Base-by-base conservation (phyloP, 2,888 invertebrate genomes). In the Drosophila lacicola region DNA sequence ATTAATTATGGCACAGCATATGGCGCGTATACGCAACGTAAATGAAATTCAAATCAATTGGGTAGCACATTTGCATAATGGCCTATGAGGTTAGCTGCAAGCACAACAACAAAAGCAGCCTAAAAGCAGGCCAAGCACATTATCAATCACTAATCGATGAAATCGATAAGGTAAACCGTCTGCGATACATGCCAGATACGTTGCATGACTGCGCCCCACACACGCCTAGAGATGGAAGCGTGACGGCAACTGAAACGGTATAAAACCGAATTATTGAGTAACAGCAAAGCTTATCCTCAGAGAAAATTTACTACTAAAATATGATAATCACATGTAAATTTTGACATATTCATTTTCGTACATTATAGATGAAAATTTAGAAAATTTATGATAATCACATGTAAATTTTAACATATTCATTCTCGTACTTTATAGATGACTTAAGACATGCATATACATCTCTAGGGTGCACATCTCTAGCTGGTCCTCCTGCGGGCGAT, bases 141-240 rank as follows among this genome's bases (percentile, higher is more conserved):
- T 82, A 82, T 84, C 82, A 78, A 85, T 75, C 74, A 82, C 73
- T 80, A 84, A 84, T 87, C 87, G 78, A 84, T 84, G 64, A 82
- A 84, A 84, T 87, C 87, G 82, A 84, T 87, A 79, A 81, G 65
- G 66, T 76, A 70, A 70, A 47, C 61, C 58, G 45, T 64, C 69
- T 14, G 55, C 37, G 34, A 70, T 50, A 39, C 46, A 45, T 46
- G 34, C 50, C 34, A 33, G 4, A 63, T 45, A 36, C 17, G 25
- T 41, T 47, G n/a, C 50, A 17, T 21, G 56, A 51, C 46, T 53
- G 41, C 49, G 39, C 13, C 51, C 13, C 51, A 9, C 51, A 44
- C 33, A 50, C 19, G 44, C 41, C 39, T 54, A 46, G 68, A 29
- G 71, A 67, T 67, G 57, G 19, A 17, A 54, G 2, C 58, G 66